A percentile compares a stretch with the other conserved stretches of the same genome.
Conservation (phyloP, 2,888 invertebrate genomes). For the Lottia scabra region DNA sequence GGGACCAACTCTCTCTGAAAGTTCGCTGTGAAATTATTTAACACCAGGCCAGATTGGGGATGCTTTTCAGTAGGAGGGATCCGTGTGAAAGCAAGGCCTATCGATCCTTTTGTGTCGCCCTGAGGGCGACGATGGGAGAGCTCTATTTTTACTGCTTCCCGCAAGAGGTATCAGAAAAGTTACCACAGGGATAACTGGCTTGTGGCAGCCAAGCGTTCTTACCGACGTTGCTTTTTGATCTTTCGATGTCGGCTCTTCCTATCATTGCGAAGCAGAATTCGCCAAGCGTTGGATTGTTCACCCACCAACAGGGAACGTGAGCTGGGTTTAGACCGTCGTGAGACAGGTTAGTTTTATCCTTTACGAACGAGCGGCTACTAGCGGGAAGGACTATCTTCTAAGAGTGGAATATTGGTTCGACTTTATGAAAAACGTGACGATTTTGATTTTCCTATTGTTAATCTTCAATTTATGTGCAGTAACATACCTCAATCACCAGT, state of each 20-base stretch:
- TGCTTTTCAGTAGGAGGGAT: neutral
- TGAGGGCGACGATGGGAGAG: neutral
- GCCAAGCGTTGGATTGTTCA: slow-evolving; percentile 75
- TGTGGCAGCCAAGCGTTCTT: slow-evolving; percentile 73
- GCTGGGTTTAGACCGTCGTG: neutral
- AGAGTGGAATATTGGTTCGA: neutral
- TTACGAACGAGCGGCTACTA: neutral
- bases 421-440: too few relatives aligned
- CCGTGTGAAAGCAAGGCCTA: neutral
- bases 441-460: too few relatives aligned
- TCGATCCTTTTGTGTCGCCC: neutral
- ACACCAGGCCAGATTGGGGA: neutral
- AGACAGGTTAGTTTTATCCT: neutral
- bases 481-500: too few relatives aligned
- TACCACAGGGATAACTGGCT: slow-evolving; percentile 79
- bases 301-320: neutral
- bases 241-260: slow-evolving; percentile 82
- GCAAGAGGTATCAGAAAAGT: slow-evolving; percentile 81
- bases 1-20: too few relatives aligned
- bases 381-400: neutral
- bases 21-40: too few relatives aligned
- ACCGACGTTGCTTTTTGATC: slow-evolving; percentile 80
- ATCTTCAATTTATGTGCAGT: too few relatives aligned
- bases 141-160: neutral
- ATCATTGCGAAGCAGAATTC: slow-evolving; percentile 81